Evolutionary conservation across 2,888 invertebrate species (phyloP).

Genomic region (Eristalis pertinax): DNA sequence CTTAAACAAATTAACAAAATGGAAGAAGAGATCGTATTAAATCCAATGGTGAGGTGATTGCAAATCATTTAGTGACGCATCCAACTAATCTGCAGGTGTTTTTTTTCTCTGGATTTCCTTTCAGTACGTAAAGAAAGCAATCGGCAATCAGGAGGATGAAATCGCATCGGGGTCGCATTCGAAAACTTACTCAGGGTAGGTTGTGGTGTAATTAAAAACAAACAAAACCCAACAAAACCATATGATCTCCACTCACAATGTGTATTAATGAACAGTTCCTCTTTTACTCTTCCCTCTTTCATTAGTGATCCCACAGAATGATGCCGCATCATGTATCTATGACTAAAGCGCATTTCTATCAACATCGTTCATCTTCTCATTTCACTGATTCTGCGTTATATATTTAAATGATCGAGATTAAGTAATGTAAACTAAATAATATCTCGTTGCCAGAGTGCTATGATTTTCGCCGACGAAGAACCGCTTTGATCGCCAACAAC

Average conservation of each 20-base stretch:
- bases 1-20: slow-evolving; percentile 94
- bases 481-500: slow-evolving; percentile 1
- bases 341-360: slow-evolving; percentile 51
- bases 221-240: not conserved
- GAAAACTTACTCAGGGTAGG: slow-evolving; percentile 80
- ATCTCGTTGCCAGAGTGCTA: slow-evolving; percentile 64
- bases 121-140: slow-evolving; percentile 85
- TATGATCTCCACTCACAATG: not conserved
- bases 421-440: slow-evolving; percentile 52
- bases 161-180: slow-evolving; percentile 79
- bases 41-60: slow-evolving; percentile 86
- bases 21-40: slow-evolving; percentile 97
- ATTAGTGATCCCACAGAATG: slow-evolving; percentile 80
- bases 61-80: not conserved
- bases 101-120: slow-evolving; percentile 66
- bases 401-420: slow-evolving; percentile 59
- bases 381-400: slow-evolving; percentile 63
- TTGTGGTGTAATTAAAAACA: not conserved
- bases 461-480: slow-evolving; percentile 23
- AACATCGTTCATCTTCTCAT: slow-evolving; percentile 59
- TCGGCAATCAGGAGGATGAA: slow-evolving; percentile 85
- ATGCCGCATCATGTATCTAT: slow-evolving; percentile 72
- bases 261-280: not conserved
- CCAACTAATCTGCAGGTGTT: slow-evolving; percentile 72
- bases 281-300: slow-evolving; percentile 19